Conservation (phyloP, 2,888 invertebrate genomes). For the Norana najaformis region DNA sequence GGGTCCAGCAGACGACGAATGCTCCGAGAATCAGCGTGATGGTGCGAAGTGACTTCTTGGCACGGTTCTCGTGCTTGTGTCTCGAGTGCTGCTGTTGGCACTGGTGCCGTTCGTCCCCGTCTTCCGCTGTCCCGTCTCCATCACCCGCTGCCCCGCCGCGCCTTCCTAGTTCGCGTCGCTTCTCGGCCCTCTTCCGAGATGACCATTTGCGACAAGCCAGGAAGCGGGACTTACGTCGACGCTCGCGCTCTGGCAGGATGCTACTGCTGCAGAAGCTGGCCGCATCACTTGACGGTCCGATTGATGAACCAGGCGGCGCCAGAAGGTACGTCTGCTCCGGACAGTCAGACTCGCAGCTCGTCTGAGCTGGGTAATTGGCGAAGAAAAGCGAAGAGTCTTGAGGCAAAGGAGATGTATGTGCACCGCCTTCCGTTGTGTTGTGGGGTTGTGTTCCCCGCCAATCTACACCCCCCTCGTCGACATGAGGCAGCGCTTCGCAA, state of each 20-base stretch:
- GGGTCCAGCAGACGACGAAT: slow-evolving; percentile 97
- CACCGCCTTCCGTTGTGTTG: neutral
- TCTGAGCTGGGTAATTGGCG: neutral
- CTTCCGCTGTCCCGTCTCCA: neutral
- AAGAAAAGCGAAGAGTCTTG: slow-evolving; percentile 9
- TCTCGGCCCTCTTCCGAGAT: neutral
- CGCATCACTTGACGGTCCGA: neutral
- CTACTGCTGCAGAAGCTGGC: neutral
- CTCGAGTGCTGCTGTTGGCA: neutral
- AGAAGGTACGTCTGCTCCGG: neutral
- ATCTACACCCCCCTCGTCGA: neutral
- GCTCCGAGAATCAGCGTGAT: slow-evolving; percentile 98
- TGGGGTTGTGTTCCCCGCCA: neutral
- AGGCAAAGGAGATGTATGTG: neutral
- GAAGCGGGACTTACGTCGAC: neutral
- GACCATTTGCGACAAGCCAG: slow-evolving; percentile 10
- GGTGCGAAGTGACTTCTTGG: slow-evolving; percentile 94
- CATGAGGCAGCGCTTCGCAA: neutral
- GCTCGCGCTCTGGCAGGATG: neutral
- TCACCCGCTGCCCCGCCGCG: neutral
- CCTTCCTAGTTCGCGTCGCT: neutral
- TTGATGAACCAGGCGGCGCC: neutral
- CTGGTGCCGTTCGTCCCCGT: neutral
- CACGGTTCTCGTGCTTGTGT: slow-evolving; percentile 84
- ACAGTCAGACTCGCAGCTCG: slow-evolving; percentile 21